A percentile compares a stretch with the other conserved stretches of the same genome.
These are phyloP conservation scores for Cheilosia urbana DNA, from an alignment of 2,888 invertebrate species.

Conservation along the genomic window DNA sequence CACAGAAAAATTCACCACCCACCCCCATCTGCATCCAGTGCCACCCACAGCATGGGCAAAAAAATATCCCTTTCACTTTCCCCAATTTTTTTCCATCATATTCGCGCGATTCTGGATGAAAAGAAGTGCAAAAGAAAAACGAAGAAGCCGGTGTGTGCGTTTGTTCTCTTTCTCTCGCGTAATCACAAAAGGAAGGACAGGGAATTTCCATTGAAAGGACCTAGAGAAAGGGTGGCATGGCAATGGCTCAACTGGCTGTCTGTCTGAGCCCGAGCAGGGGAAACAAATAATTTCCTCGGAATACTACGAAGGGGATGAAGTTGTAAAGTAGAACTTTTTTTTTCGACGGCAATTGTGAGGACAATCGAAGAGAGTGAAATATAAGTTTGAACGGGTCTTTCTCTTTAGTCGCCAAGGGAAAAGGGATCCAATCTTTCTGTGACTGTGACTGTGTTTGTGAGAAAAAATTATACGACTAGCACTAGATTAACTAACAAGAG, in stretches of 20 bases:
- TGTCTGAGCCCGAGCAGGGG: constrained; percentile 64
- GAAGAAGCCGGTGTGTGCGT: constrained; percentile 64
- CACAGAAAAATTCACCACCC: constrained; percentile 51
- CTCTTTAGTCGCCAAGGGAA: constrained; percentile 53
- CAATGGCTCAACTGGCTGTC: constrained; percentile 41
- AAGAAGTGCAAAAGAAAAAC: constrained; percentile 65
- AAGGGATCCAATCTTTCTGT: constrained; percentile 33
- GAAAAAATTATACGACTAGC: constrained; percentile 28
- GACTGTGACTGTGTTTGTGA: constrained; percentile 18
- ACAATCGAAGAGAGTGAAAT: constrained; percentile 62
- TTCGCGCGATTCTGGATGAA: constrained; percentile 52
- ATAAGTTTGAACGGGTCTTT: constrained; percentile 48
- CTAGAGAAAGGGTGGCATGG: constrained; percentile 40
- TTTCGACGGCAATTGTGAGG: constrained; percentile 11
- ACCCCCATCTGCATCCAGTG: constrained; percentile 4
- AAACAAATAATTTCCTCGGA: constrained; percentile 45
- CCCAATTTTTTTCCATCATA: constrained; percentile 68
- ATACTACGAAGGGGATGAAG: constrained; percentile 45
- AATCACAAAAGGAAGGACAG: constrained; percentile 63
- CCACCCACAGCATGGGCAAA: constrained; percentile 17
- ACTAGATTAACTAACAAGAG: background rate
- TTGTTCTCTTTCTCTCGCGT: constrained; percentile 63
- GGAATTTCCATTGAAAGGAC: constrained; percentile 41
- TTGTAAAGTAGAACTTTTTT: constrained; percentile 25
- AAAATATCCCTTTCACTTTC: constrained; percentile 75